Base-by-base conservation (phyloP, 2,888 invertebrate species). In the Orchesellides sinensis region DNA sequence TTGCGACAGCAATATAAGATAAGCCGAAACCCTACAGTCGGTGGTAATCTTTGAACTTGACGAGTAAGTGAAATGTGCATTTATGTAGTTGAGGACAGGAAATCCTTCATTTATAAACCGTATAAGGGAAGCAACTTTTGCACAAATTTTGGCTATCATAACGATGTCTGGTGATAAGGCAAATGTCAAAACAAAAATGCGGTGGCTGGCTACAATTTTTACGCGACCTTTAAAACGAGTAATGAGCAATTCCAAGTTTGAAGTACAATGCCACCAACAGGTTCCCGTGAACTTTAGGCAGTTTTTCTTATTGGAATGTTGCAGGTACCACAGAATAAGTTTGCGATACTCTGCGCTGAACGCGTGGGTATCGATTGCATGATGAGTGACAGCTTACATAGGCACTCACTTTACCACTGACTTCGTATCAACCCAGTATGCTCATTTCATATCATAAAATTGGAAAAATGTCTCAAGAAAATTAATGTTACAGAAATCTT, bases 71-170 rank as follows among this genome's bases (percentile, higher is more conserved):
- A n/a, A n/a, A n/a, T n/a, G n/a, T n/a, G n/a, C n/a, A n/a, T n/a
- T n/a, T n/a, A n/a, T n/a, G n/a, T n/a, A 63, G 32, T 19, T 2
- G 17, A 27, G 25, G 19, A 59, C 32, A 75, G 66, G 66, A 66
- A 66, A 66, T 75, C 75, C 54, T 66, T 66, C 45, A 66, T 75
- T 29, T 59, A 35, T 4, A 12, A 8, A 10, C 78, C 78, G 12
- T 69, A 61, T 78, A 59, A 54, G 78, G 69, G 54, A 29, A 25
- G 5, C 29, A 23, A 47, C 52, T 56, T 27, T 35, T 35, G 59
- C 72, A 27, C 40, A 72, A 56, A 49, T 23, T 78, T 27, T 29
- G 78, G 78, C 78, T 78, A 78, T 78, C 78, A 17, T 59, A 59
- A 78, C 61, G 78, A 68, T 21, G 29, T 66, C 27, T 78, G 32